These are phyloP conservation scores for Euura lappo DNA, from an alignment of 1,140 invertebrate species.

Conservation along the genomic window DNA sequence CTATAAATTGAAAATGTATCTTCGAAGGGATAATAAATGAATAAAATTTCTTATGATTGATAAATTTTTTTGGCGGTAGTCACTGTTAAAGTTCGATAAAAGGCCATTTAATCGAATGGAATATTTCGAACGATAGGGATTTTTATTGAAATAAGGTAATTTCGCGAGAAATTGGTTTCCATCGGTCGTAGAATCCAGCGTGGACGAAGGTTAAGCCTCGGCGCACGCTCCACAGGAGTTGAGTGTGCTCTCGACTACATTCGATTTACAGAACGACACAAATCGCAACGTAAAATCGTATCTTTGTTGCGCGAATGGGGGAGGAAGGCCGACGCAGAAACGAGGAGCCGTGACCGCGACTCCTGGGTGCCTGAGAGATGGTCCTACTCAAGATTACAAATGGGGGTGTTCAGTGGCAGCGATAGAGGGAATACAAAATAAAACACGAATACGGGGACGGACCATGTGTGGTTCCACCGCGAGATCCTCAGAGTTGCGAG, in stretches of 20 bases:
- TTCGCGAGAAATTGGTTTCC: too few relatives aligned
- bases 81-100: too few relatives aligned
- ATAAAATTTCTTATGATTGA: too few relatives aligned
- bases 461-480: background rate
- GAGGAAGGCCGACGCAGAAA: background rate
- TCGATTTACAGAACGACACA: background rate
- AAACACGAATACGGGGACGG: constrained; percentile 9
- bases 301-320: background rate
- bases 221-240: too few relatives aligned
- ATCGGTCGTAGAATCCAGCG: too few relatives aligned
- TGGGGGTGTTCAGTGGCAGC: constrained; percentile 35
- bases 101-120: too few relatives aligned
- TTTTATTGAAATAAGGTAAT: too few relatives aligned
- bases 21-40: too few relatives aligned
- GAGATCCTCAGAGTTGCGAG: background rate
- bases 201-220: too few relatives aligned
- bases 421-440: constrained; percentile 42
- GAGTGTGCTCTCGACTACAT: background rate
- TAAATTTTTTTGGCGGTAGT: too few relatives aligned
- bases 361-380: constrained; percentile 40
- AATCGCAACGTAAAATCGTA: constrained; percentile 5
- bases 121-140: too few relatives aligned
- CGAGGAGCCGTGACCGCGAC: background rate
- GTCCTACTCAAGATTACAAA: constrained; percentile 45
- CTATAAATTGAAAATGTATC: too few relatives aligned